Evolutionary conservation across 2,888 invertebrate genomes (phyloP).

Genomic region (Lasioglossum vierecki): DNA sequence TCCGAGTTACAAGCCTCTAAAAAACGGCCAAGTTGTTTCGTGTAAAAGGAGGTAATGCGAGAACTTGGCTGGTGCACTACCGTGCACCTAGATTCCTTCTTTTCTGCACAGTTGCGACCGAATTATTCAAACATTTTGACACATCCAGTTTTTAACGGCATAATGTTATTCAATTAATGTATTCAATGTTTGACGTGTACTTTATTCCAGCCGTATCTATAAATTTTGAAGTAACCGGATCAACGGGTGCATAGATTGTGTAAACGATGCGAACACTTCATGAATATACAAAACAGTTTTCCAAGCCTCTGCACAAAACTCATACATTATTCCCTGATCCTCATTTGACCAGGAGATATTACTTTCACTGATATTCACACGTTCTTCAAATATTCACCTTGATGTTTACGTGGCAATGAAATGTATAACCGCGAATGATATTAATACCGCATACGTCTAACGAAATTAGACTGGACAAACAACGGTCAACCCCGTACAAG

Average conservation of each 20-base stretch:
- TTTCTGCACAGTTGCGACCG: too few relatives aligned
- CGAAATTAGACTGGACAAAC: not conserved
- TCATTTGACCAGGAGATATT: not conserved
- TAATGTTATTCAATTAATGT: not conserved
- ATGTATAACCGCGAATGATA: not conserved
- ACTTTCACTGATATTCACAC: not conserved
- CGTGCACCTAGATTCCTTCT: too few relatives aligned
- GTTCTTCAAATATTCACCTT: not conserved
- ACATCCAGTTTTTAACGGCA: not conserved
- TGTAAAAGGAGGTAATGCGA: too few relatives aligned
- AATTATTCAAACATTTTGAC: not conserved
- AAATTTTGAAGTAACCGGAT: not conserved
- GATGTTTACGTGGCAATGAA: not conserved
- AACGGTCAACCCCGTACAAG: not conserved
- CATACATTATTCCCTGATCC: not conserved
- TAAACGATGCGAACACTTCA: not conserved
- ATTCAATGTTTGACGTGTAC: not conserved
- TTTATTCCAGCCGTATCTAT: not conserved
- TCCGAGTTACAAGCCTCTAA: too few relatives aligned
- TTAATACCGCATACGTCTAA: not conserved
- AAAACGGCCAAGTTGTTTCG: too few relatives aligned
- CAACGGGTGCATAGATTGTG: too few relatives aligned
- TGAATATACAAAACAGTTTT: not conserved
- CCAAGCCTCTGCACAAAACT: not conserved
- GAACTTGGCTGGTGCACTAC: too few relatives aligned